phyloP scores from a whole-genome alignment of 2,888 invertebrate genomes.

The Limenitis camilla region DNA sequence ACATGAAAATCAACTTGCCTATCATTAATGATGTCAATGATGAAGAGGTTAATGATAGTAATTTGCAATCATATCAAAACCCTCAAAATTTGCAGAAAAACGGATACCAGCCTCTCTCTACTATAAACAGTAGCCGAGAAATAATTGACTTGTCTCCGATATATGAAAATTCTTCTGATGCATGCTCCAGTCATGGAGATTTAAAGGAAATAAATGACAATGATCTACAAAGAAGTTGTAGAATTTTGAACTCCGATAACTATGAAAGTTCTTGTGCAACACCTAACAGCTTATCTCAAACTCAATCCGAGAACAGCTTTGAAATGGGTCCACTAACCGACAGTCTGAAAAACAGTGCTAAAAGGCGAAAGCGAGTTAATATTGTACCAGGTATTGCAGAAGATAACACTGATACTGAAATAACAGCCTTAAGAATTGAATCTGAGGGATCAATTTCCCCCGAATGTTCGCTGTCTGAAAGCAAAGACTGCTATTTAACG shows the following conservation, averaged over 20 bases:
- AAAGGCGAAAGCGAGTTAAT: constrained; percentile 77
- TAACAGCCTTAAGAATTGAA: constrained; percentile 51
- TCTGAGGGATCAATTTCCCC: constrained; percentile 71
- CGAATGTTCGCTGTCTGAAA: constrained; percentile 72
- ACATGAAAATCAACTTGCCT: constrained; percentile 65
- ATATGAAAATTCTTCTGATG: constrained; percentile 70
- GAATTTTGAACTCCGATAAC: constrained; percentile 49
- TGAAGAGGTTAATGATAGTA: constrained; percentile 57
- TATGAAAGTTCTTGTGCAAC: constrained; percentile 60
- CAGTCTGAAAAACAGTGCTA: constrained; percentile 62
- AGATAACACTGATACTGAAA: constrained; percentile 60
- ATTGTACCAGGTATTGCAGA: constrained; percentile 71
- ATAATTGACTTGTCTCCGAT: constrained; percentile 68
- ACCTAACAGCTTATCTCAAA: constrained; percentile 64
- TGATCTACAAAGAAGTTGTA: constrained; percentile 54
- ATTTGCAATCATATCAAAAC: constrained; percentile 35
- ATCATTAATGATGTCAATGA: constrained; percentile 68
- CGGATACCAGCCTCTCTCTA: constrained; percentile 57
- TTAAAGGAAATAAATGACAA: constrained; percentile 50
- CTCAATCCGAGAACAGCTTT: constrained; percentile 67
- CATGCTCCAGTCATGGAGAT: constrained; percentile 68
- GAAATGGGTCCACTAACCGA: constrained; percentile 64
- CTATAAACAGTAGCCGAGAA: constrained; percentile 54
- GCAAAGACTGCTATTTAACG: constrained; percentile 76
- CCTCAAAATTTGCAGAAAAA: constrained; percentile 45